Base-by-base conservation (phyloP, 2,113 vertebrate genomes). In the Mus pahari region DNA sequence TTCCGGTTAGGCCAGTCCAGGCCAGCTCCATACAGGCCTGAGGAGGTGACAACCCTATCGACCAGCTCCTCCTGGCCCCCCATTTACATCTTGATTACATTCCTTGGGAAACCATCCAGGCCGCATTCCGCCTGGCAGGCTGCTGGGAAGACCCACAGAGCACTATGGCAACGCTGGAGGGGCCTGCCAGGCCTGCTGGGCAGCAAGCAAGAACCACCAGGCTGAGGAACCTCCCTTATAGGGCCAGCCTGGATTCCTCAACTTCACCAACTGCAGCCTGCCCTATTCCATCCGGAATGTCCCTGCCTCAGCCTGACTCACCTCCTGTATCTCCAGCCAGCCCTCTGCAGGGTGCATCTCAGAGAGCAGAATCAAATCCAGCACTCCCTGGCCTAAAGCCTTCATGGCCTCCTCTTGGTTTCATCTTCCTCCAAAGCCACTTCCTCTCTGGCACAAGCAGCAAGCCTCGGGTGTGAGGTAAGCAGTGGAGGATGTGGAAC, bases 61-160 rank as follows among this genome's bases (percentile, higher is more conserved):
- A 96, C 95, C 96, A 97, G 95, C 97, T 97, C 95, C 89, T 97
- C 95, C 73, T 9, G 94, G 87, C 87, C 0, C 97, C 94, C 89
- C 87, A 97, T 96, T 97, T 97, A 89, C 97, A 71, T 98, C 98
- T 98, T 98, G 98, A 98, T 98, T 98, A 98, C 98, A 98, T 98
- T 98, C 98, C 98, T 98, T 98, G 98, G 98, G 97, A 98, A 98
- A 97, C 96, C 92, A 77, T 96, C 97, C 97, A 97, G 96, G 98
- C 96, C 98, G 95, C 98, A 98, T 98, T 98, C 97, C 74, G 64
- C 62, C 0, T 66, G 81, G 73, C 12, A 97, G 92, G 96, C 86
- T 53, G 75, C 78, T 97, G 89, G 96, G 96, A 97, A 98, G 98
- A 94, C 33, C 97, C 95, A 93, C 89, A 83, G 97, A 97, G 90